These are phyloP conservation scores for Nestor notabilis DNA, from an alignment of 2,113 vertebrate genomes.

Conservation along the genomic window DNA sequence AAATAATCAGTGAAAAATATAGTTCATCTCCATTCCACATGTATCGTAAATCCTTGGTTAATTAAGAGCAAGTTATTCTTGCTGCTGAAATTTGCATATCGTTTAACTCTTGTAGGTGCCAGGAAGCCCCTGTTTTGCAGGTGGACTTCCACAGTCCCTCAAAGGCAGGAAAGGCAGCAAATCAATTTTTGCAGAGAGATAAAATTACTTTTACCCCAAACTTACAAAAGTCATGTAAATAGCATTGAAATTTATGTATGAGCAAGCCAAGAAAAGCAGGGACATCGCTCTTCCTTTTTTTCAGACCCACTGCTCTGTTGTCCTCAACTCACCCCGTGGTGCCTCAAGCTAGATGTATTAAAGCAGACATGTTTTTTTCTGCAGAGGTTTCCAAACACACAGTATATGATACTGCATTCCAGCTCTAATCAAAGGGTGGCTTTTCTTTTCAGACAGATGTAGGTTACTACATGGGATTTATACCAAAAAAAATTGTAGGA, in stretches of 20 bases:
- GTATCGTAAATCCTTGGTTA: background rate
- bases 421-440: background rate
- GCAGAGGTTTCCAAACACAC: background rate
- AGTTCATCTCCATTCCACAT: background rate
- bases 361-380: slow-evolving; percentile 8
- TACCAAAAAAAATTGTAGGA: background rate
- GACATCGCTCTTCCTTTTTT: background rate
- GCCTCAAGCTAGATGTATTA: background rate
- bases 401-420: background rate
- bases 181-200: background rate
- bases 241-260: background rate
- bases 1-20: background rate
- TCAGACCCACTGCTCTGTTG: background rate
- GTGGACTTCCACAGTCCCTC: background rate
- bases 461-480: slow-evolving; percentile 14
- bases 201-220: background rate
- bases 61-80: background rate
- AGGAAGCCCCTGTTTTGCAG: background rate
- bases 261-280: slow-evolving; percentile 17
- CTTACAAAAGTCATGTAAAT: background rate
- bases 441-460: slow-evolving; percentile 16
- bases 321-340: slow-evolving; percentile 2
- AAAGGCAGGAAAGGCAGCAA: background rate
- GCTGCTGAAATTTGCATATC: background rate
- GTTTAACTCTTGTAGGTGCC: background rate